Conservation (phyloP, 2,113 vertebrate genomes). For the Xenopus laevis region DNA sequence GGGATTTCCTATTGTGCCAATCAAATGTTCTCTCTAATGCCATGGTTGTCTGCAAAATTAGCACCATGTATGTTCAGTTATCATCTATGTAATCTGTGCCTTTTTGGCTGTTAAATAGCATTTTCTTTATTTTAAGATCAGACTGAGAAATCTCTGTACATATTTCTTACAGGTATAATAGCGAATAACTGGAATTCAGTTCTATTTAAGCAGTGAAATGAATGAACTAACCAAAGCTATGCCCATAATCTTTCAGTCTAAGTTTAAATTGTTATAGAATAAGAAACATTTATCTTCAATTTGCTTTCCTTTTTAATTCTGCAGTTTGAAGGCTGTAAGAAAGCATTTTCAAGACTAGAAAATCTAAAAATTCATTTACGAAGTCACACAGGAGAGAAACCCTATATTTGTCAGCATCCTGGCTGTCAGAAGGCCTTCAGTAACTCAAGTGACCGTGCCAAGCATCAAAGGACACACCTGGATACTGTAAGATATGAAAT, state of each 20-base stretch:
- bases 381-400: conserved; percentile 94
- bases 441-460: conserved; percentile 96
- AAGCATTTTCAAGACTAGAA: conserved; percentile 94
- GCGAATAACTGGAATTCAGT: conserved; percentile 9
- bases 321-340: conserved; percentile 93
- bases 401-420: conserved; percentile 87
- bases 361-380: conserved; percentile 96
- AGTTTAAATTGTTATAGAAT: background rate
- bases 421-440: conserved; percentile 96
- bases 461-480: conserved; percentile 94
- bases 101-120: no score
- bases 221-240: conserved; percentile 1
- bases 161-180: no score
- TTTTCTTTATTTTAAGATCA: no score
- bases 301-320: conserved; percentile 47
- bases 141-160: no score
- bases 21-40: no score
- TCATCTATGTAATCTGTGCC: no score
- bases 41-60: no score
- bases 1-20: no score
- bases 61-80: no score
- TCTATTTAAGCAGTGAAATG: conserved; percentile 6
- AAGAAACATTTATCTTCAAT: conserved; percentile 11
- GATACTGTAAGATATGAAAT: conserved; percentile 70
- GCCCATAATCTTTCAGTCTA: background rate